Evolutionary conservation across 2,797 vertebrate species (phyloP).

Genomic region (Scomberomorus guttatus): DNA sequence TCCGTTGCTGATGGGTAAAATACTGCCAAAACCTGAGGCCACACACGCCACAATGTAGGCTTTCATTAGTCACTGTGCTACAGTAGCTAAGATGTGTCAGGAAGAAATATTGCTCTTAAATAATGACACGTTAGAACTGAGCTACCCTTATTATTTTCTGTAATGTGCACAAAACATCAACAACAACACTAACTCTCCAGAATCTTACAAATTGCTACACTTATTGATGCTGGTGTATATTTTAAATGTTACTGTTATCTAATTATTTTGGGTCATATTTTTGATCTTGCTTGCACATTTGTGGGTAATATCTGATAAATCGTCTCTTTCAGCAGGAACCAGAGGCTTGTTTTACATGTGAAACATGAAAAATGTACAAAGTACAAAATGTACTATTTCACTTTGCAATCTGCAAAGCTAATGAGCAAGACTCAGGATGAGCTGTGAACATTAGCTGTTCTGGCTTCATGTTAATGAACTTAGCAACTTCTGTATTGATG

Average conservation of each 20-base stretch:
- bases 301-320: neutral
- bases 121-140: neutral
- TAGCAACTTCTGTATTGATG: neutral
- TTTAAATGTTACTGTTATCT: neutral
- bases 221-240: neutral
- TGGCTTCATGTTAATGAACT: neutral
- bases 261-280: neutral
- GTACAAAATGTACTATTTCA: neutral
- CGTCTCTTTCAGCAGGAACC: no score
- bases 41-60: no score
- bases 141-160: neutral
- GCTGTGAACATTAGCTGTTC: neutral
- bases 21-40: no score
- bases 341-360: no score
- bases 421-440: neutral
- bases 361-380: neutral
- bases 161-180: neutral
- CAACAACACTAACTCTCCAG: no score
- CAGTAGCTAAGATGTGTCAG: no score
- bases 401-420: neutral
- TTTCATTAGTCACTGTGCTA: no score
- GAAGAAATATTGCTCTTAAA: neutral
- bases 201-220: no score
- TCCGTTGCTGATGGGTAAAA: no score
- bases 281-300: neutral